phyloP scores from a whole-genome alignment of 2,797 vertebrate species.

The Ctenopoma multispine region DNA sequence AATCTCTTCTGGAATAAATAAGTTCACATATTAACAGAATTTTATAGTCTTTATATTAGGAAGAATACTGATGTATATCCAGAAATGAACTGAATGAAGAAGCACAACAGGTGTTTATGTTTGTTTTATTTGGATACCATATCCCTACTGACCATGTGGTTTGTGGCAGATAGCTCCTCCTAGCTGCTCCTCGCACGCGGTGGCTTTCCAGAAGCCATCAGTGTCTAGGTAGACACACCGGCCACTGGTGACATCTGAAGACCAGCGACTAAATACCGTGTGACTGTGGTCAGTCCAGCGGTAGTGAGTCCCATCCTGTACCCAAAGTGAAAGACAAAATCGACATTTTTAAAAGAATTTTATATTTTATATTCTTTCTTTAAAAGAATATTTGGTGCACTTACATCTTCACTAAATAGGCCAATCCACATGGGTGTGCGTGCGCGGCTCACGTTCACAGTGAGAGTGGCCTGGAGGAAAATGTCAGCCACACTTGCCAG shows the following conservation, averaged over 20 bases:
- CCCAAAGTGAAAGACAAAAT: not conserved
- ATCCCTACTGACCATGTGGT: slow-evolving; percentile 83
- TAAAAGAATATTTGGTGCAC: slow-evolving; percentile 8
- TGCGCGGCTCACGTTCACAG: slow-evolving; percentile 78
- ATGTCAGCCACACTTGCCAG: slow-evolving; percentile 90
- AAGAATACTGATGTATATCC: not conserved
- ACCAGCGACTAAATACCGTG: slow-evolving; percentile 91
- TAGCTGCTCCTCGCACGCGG: slow-evolving; percentile 84
- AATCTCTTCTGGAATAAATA: slow-evolving; percentile 78
- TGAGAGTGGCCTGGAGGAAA: slow-evolving; percentile 89
- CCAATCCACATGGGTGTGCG: slow-evolving; percentile 91
- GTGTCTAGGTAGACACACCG: slow-evolving; percentile 91
- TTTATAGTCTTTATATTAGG: not conserved
- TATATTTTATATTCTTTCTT: too few relatives aligned
- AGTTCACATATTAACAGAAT: slow-evolving; percentile 6
- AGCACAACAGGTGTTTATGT: not conserved
- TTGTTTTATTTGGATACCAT: not conserved
- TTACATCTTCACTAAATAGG: slow-evolving; percentile 91
- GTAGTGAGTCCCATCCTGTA: slow-evolving; percentile 90
- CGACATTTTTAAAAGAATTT: not conserved
- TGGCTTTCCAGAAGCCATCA: slow-evolving; percentile 94
- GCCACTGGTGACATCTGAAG: slow-evolving; percentile 81
- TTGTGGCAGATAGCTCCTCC: slow-evolving; percentile 91
- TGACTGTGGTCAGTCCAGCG: slow-evolving; percentile 92
- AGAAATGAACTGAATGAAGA: not conserved